These are phyloP conservation scores for Ovis aries DNA, from an alignment of 2,113 vertebrate genomes.

Conservation along the genomic window ARS-UI_Ramb_v3.0 NC_056067.1:32698501-32699000, in stretches of 20 bases:
- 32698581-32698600: not conserved
- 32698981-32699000: slow-evolving; percentile 70
- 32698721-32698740: slow-evolving; percentile 62
- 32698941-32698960: slow-evolving; percentile 50
- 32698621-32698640: slow-evolving; percentile 23
- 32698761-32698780: slow-evolving; percentile 75
- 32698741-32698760: slow-evolving; percentile 74
- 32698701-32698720: slow-evolving; percentile 82
- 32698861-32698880: slow-evolving; percentile 28
- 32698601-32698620: not conserved
- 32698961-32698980: slow-evolving; percentile 63
- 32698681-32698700: slow-evolving; percentile 78
- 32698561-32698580: not conserved
- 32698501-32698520: not conserved
- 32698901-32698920: slow-evolving; percentile 64
- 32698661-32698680: slow-evolving; percentile 72
- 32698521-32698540: not conserved
- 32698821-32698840: not conserved
- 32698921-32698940: slow-evolving; percentile 58
- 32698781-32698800: slow-evolving; percentile 16
- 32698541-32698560: not conserved
- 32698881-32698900: slow-evolving; percentile 45
- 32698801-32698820: not conserved
- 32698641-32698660: slow-evolving; percentile 45
- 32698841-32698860: not conserved